Base-by-base conservation (phyloP, 2,113 vertebrate species). In the Nothocercus nigrocapillus region DNA sequence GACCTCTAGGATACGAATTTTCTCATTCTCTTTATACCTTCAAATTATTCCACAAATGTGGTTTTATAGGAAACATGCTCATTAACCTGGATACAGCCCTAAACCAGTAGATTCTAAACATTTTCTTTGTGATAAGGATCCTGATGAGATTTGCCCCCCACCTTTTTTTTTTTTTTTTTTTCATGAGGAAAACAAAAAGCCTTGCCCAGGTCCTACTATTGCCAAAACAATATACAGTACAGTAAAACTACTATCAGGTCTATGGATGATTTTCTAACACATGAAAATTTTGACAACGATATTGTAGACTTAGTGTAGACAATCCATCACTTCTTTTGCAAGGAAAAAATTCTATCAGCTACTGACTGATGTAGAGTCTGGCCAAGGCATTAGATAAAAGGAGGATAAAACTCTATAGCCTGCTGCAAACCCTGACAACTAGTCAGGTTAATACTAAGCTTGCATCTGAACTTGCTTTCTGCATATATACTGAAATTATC, bases 91-190 rank as follows among this genome's bases (percentile, higher is more conserved):
- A 81, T 72, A 66, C 15, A 40, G 5, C 17, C 7, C 8, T 5
- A 82, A 85, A 84, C 28, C 1, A 54, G 3, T 1, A 1, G 11
- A 54, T 30, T 59, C 7, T 45, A 62, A 70, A 7, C 0, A 0
- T 40, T 76, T 14, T 56, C 2, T 28, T 15, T 11, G 27, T 82
- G 19, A 69, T 3, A 78, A 67, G 51, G 36, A 75, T 51, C 16
- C 16, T 64, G 14, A 22, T 34, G 42, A 78, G 89, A 88, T 30
- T 8, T 44, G 32, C 13, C 28, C 28, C 30, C 28, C 7, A 10
- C 28, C 28, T 13, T 20, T 40, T 34, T 44, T 8, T 9, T 22
- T 30, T 53, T 32, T 30, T 64, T n/a, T 4, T 86, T 36, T n/a
- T 20, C 44, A n/a, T 28, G 4, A 12, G 16, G 63, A 63, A 73